Conservation (phyloP, 2,113 vertebrate genomes). For the Urocolius indicus region DNA sequence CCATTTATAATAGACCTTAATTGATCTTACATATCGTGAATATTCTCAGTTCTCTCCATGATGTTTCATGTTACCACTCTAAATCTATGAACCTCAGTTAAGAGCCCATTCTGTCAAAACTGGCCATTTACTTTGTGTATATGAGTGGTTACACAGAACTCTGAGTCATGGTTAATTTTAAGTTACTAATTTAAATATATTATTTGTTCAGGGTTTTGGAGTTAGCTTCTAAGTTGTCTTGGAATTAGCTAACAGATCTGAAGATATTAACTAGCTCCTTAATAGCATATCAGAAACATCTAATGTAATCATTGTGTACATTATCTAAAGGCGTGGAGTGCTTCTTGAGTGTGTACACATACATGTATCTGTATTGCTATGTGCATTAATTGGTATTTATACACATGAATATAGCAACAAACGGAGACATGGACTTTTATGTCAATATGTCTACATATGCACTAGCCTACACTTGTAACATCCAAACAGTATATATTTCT, state of each 20-base stretch:
- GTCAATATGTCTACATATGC: not conserved
- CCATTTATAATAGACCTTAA: constrained; percentile 30
- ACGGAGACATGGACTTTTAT: not conserved
- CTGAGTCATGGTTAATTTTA: not conserved
- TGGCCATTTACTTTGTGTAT: not conserved
- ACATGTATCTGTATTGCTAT: not conserved
- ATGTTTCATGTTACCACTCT: not conserved
- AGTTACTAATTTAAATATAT: not conserved
- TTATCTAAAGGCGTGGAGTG: not conserved
- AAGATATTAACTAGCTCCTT: not conserved
- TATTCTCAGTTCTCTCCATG: not conserved
- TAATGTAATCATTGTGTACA: not conserved
- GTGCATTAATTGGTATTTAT: not conserved
- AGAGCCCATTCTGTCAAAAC: not conserved
- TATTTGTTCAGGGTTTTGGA: not conserved
- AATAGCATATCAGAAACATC: fast-evolving
- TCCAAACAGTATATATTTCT: not conserved
- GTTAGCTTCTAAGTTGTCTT: not conserved
- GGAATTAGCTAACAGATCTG: not conserved
- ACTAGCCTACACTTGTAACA: not conserved
- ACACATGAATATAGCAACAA: not conserved
- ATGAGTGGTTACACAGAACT: not conserved
- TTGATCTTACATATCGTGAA: not conserved
- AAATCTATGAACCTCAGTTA: not conserved
- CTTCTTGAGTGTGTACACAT: not conserved